Percentiles rank a stretch among this genome's conserved stretches.
These are phyloP conservation scores for Serripes groenlandicus DNA, from an alignment of 2,888 invertebrate genomes.

Conservation along the genomic window DNA sequence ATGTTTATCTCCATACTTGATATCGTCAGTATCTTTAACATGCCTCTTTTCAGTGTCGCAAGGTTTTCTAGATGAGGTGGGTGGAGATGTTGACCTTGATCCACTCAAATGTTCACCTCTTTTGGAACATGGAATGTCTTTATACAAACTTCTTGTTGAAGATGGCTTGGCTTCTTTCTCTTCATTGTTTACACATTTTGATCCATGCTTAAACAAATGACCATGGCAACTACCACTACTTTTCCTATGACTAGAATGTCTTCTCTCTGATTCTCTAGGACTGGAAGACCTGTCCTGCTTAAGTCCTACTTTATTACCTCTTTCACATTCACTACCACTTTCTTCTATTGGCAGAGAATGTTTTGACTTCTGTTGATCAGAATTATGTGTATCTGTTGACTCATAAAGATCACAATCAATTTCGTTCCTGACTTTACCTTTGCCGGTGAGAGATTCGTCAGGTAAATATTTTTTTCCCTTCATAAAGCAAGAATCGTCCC, in stretches of 20 bases:
- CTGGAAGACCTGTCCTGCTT: neutral
- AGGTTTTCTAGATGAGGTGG: neutral
- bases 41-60: neutral
- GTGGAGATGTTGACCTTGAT: neutral
- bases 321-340: neutral
- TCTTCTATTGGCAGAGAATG: neutral
- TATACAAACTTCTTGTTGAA: neutral
- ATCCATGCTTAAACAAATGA: neutral
- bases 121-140: neutral
- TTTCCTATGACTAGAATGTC: neutral
- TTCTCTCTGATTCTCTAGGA: neutral
- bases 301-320: neutral
- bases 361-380: neutral
- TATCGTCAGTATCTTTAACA: slow-evolving; percentile 3
- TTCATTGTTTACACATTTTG: too few species aligned
- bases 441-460: slow-evolving; percentile 8
- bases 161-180: neutral
- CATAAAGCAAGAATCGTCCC: slow-evolving; percentile 3
- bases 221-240: neutral
- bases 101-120: neutral
- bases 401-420: too few species aligned
- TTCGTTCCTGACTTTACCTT: neutral
- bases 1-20: neutral
- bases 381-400: neutral
- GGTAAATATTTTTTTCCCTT: slow-evolving; percentile 31